Percentiles rank a stretch among this genome's conserved stretches.
These are phyloP conservation scores for Trinorchestia longiramus DNA, from an alignment of 1,140 invertebrate species.

Conservation along the genomic window DNA sequence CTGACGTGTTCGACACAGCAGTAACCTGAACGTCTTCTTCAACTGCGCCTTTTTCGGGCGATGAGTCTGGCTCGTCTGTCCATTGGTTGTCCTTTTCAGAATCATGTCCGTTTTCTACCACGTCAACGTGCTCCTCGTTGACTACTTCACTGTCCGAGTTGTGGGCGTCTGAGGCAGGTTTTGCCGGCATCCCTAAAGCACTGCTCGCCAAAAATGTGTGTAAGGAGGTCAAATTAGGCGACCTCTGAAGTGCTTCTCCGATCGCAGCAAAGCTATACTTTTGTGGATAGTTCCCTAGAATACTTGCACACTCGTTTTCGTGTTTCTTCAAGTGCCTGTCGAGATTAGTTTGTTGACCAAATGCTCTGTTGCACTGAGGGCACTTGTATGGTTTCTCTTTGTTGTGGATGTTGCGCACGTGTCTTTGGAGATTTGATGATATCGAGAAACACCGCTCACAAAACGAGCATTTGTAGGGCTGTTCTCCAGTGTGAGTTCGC, in stretches of 20 bases:
- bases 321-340: conserved; percentile 98
- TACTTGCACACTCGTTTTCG: conserved; percentile 87
- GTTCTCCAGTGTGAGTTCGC: conserved; percentile 97
- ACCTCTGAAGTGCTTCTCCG: conserved; percentile 35
- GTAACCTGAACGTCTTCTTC: neutral
- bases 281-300: conserved; percentile 74
- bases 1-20: neutral
- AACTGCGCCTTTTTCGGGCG: neutral
- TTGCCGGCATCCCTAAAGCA: neutral
- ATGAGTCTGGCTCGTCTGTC: neutral
- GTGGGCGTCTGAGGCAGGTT: neutral
- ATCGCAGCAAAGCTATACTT: conserved; percentile 12
- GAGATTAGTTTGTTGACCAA: conserved; percentile 98
- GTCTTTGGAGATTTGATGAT: conserved; percentile 97
- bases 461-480: conserved; percentile 97
- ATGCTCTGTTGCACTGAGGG: conserved; percentile 81
- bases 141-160: neutral
- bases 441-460: conserved; percentile 99
- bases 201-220: conserved; percentile 7
- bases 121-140: conserved; percentile 7
- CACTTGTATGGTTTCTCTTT: conserved; percentile 87
- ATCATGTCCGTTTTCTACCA: conserved; percentile 25
- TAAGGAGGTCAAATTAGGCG: conserved; percentile 13
- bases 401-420: conserved; percentile 99
- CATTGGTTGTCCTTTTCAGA: conserved; percentile 1